Evolutionary conservation across 2,113 vertebrate species (phyloP).

Genomic region (Calidris pugnax): DNA sequence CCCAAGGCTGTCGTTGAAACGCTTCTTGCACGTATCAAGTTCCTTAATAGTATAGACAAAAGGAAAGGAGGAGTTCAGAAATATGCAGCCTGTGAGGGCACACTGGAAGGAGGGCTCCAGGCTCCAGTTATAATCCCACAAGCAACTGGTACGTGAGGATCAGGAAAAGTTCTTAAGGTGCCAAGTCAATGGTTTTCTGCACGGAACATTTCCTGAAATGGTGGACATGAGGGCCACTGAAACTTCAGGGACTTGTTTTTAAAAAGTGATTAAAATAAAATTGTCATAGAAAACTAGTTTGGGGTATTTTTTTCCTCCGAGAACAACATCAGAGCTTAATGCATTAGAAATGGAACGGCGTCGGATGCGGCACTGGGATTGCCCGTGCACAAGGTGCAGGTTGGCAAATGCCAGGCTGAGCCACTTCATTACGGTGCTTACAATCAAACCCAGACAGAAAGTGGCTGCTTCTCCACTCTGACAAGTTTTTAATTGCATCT

Average conservation of each 20-base stretch:
- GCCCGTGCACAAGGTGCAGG: not conserved
- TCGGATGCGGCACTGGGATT: not conserved
- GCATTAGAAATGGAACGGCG: not conserved
- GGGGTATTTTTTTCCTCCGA: not conserved
- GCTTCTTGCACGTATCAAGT: not conserved
- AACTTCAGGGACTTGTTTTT: not conserved
- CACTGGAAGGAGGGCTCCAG: not conserved
- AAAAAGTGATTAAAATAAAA: not conserved
- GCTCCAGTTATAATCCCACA: not conserved
- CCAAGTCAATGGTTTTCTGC: not conserved
- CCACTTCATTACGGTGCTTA: conserved; percentile 3
- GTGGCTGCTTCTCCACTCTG: not conserved
- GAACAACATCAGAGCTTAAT: not conserved
- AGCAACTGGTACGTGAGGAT: not conserved
- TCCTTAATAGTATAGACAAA: not conserved
- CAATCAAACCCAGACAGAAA: not conserved
- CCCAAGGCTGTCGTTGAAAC: not conserved
- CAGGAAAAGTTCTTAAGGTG: not conserved
- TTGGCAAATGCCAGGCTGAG: not conserved
- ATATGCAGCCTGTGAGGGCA: not conserved
- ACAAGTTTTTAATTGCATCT: conserved; percentile 38
- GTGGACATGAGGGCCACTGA: not conserved
- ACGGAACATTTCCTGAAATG: not conserved
- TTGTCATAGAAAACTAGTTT: not conserved
- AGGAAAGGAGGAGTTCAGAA: not conserved